Base-by-base conservation (phyloP, 2,888 invertebrate species). In the Aelia acuminata region DNA sequence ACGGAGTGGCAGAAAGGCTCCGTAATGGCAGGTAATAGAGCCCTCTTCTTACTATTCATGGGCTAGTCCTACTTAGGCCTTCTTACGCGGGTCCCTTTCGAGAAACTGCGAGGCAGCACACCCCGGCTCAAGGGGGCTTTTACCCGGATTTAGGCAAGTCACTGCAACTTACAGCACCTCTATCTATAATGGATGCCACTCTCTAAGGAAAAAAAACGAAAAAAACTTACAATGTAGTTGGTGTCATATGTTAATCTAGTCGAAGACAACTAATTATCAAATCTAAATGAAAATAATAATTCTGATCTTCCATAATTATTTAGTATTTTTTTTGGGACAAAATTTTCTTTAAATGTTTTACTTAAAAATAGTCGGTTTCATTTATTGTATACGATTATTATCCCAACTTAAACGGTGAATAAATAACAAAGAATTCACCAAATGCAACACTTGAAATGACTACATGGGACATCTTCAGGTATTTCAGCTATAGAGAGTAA, bases 11-110 rank as follows among this genome's bases (percentile, higher is more conserved):
- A 70, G 70, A 70, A 1, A 80, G 43, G 80, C 43, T 13, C 80
- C 1, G 43, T 80, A 47, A 80, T 80, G 80, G 80, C 11, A n/a
- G 39, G 80, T 47, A 80, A 80, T 80, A 80, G 80, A n/a, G 80
- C 43, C 43, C 80, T 80, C 80, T 80, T n/a, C 43, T 80, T 80
- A 80, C 80, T 80, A 80, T 80, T 80, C 80, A 80, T 80, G 80
- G 43, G 43, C 39, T 47, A 80, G 43, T 80, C 80, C 80, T 80
- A 80, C 80, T 80, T 80, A 47, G 80, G 80, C 43, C 80, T 80
- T 80, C 80, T 47, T 80, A 70, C 80, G 3, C 10, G 80, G 80
- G 8, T 43, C 43, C 80, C 43, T 43, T 80, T 35, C n/a, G 57
- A 57, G 57, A 57, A 57, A 57, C 57, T 57, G 57, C 26, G 63